These are phyloP conservation scores for Enchytraeus crypticus DNA, from an alignment of 2,888 invertebrate species.

Conservation along the genomic window DNA sequence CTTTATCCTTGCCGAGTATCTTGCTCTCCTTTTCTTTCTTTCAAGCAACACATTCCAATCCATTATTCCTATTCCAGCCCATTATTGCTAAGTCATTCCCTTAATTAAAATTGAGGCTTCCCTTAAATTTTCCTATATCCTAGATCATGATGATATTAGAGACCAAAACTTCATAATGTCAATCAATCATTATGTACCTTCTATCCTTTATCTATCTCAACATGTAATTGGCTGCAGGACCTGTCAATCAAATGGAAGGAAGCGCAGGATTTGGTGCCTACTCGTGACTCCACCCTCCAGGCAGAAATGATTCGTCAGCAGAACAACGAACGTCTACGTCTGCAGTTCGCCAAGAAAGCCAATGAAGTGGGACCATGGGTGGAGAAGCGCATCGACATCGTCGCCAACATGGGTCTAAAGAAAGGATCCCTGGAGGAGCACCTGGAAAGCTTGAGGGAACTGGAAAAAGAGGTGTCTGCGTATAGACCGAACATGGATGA, in stretches of 20 bases:
- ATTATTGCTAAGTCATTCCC: too few species aligned
- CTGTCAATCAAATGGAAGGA: slow-evolving; percentile 93
- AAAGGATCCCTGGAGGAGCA: slow-evolving; percentile 62
- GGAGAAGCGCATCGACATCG: slow-evolving; percentile 81
- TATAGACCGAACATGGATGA: slow-evolving; percentile 88
- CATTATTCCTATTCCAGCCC: too few species aligned
- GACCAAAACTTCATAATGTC: too few species aligned
- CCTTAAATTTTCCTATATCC: too few species aligned
- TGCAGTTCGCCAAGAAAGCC: slow-evolving; percentile 97
- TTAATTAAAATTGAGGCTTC: too few species aligned
- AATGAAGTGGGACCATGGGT: slow-evolving; percentile 99
- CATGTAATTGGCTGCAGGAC: slow-evolving; percentile 42
- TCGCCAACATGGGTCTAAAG: slow-evolving; percentile 76
- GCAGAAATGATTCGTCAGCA: slow-evolving; percentile 95
- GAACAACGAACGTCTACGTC: slow-evolving; percentile 82
- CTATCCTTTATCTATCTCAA: too few species aligned
- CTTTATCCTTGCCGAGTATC: too few species aligned
- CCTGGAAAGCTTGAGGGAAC: slow-evolving; percentile 34
- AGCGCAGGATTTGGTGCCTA: slow-evolving; percentile 87
- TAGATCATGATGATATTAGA: too few species aligned
- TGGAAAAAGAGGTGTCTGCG: slow-evolving; percentile 40
- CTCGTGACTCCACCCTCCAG: slow-evolving; percentile 87
- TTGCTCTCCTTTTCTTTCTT: too few species aligned
- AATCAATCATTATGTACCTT: too few species aligned
- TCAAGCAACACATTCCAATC: too few species aligned